A percentile compares a stretch with the other conserved stretches of the same genome.
These are phyloP conservation scores for Apotomis turbidana DNA, from an alignment of 2,888 invertebrate species.

Conservation along the genomic window DNA sequence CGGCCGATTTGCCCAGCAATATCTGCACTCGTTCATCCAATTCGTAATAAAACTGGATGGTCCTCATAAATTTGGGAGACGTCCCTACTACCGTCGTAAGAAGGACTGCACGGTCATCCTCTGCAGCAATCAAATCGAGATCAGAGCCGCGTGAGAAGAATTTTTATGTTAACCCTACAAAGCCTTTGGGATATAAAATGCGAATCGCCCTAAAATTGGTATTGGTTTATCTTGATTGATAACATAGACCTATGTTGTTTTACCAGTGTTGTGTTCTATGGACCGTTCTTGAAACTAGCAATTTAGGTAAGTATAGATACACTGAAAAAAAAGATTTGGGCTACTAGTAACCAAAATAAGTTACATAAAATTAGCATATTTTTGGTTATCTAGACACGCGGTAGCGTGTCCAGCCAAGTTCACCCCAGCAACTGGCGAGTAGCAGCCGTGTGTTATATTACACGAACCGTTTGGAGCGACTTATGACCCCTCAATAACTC, in stretches of 20 bases:
- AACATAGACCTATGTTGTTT: slow-evolving; percentile 15
- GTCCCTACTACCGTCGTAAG: slow-evolving; percentile 61
- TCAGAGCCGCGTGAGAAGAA: slow-evolving; percentile 71
- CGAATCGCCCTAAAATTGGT: slow-evolving; percentile 48
- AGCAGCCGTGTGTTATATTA: too few relatives aligned
- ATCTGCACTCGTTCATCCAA: slow-evolving; percentile 74
- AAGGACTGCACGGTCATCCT: slow-evolving; percentile 53
- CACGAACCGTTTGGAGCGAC: too few relatives aligned
- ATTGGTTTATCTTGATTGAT: slow-evolving; percentile 42
- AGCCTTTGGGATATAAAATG: slow-evolving; percentile 64
- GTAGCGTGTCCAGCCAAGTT: too few relatives aligned
- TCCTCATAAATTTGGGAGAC: slow-evolving; percentile 69
- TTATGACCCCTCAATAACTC: too few relatives aligned
- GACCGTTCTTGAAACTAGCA: background rate
- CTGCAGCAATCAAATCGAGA: slow-evolving; percentile 76
- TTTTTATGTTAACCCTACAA: slow-evolving; percentile 72
- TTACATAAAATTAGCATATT: too few relatives aligned
- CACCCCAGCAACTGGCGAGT: too few relatives aligned
- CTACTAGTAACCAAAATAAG: too few relatives aligned
- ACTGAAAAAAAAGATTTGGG: too few relatives aligned
- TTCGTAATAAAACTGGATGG: slow-evolving; percentile 76
- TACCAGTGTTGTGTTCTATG: background rate
- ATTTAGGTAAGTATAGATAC: too few relatives aligned
- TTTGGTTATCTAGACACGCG: too few relatives aligned
- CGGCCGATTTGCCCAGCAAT: slow-evolving; percentile 29